These are phyloP conservation scores for Ariolimax columbianus DNA, from an alignment of 2,888 invertebrate species.

Conservation along the genomic window DNA sequence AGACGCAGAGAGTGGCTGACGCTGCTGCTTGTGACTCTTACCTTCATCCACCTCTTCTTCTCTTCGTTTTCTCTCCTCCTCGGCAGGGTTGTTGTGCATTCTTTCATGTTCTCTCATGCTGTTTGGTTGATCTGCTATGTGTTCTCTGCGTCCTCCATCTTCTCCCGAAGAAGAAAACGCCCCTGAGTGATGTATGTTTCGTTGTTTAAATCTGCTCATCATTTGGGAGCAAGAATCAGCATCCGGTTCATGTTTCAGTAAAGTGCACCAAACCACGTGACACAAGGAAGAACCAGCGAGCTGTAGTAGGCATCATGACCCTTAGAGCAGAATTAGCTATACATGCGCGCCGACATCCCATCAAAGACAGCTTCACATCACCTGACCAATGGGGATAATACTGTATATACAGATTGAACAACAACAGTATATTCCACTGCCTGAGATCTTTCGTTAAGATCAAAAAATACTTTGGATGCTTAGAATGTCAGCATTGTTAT, in stretches of 20 bases:
- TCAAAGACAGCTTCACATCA: too few species aligned
- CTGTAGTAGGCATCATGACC: too few species aligned
- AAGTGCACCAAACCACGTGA: neutral
- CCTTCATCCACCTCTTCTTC: neutral
- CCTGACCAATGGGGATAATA: too few species aligned
- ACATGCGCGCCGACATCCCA: too few species aligned
- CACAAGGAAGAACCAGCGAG: too few species aligned
- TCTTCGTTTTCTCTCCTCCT: neutral
- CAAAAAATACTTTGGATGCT: too few species aligned
- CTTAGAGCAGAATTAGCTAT: too few species aligned
- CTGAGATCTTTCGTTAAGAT: too few species aligned
- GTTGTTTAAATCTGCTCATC: conserved; percentile 11
- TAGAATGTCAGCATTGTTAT: too few species aligned
- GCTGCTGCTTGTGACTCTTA: neutral
- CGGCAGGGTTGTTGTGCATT: neutral
- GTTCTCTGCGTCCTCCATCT: neutral
- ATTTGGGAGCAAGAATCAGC: neutral
- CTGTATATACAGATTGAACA: too few species aligned
- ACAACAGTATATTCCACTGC: too few species aligned
- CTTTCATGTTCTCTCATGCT: neutral
- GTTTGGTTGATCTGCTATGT: neutral
- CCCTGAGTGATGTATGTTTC: conserved; percentile 5
- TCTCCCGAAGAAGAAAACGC: neutral
- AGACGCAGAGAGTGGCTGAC: neutral
- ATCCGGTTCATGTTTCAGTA: neutral